Conservation (phyloP, 2,888 invertebrate genomes). For the Synanthedon formicaeformis region DNA sequence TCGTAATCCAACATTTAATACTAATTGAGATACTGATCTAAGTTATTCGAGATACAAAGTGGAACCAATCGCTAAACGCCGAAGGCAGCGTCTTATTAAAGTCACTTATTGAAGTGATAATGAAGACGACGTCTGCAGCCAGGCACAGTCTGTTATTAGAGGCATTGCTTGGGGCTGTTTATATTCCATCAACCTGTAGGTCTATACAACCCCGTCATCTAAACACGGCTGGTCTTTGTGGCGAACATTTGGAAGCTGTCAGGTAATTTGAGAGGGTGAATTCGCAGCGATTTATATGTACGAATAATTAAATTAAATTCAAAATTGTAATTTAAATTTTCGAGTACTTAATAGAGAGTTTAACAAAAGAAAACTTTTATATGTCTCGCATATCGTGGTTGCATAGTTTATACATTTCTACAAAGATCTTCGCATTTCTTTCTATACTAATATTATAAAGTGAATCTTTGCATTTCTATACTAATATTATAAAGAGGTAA, state of each 20-base stretch:
- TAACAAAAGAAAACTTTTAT: too few species aligned
- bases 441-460: too few species aligned
- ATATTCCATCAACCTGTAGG: constrained; percentile 17
- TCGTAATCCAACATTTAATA: too few species aligned
- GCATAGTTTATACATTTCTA: too few species aligned
- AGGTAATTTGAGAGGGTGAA: neutral
- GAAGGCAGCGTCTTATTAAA: constrained; percentile 23
- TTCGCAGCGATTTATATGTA: neutral
- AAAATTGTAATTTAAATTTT: too few species aligned
- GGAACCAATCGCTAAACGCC: constrained; percentile 7
- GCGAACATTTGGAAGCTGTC: neutral
- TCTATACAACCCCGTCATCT: neutral
- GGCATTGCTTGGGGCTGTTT: constrained; percentile 13
- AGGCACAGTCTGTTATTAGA: constrained; percentile 9
- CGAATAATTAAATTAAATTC: neutral
- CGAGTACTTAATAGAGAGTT: too few species aligned
- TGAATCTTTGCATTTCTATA: too few species aligned
- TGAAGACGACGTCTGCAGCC: constrained; percentile 20
- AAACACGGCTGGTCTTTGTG: neutral
- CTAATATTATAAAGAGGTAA: too few species aligned
- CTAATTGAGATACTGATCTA: too few species aligned
- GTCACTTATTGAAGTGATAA: constrained; percentile 31
- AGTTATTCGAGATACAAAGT: constrained; percentile 1
- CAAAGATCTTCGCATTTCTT: too few species aligned
- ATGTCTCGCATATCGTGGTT: too few species aligned